phyloP scores from a whole-genome alignment of 2,113 vertebrate genomes.

The Nipponia nippon region DNA sequence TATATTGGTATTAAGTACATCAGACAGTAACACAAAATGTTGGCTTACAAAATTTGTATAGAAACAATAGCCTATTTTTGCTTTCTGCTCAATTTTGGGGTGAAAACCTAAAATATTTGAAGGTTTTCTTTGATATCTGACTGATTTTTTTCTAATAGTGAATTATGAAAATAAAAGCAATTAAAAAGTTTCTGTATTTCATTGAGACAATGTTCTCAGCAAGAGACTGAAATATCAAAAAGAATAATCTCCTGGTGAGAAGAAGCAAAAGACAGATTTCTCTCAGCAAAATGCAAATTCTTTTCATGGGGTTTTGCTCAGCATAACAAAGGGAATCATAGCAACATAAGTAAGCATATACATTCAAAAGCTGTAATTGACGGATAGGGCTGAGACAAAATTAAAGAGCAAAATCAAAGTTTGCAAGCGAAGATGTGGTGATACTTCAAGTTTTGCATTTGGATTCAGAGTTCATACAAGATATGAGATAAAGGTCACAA shows the following conservation, averaged over 20 bases:
- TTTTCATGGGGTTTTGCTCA: constrained; percentile 37
- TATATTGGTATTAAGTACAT: not conserved
- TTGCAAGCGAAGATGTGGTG: not conserved
- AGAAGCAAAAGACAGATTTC: constrained; percentile 20
- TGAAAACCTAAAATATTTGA: not conserved
- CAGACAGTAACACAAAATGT: not conserved
- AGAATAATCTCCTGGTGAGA: constrained; percentile 29
- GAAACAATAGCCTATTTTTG: not conserved
- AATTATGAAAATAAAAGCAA: not conserved
- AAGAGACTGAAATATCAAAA: constrained; percentile 42
- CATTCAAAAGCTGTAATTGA: constrained; percentile 1
- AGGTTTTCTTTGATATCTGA: not conserved
- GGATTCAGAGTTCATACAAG: not conserved
- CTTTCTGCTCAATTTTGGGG: not conserved
- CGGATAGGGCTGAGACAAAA: not conserved
- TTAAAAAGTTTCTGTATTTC: not conserved
- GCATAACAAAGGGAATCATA: constrained; percentile 5
- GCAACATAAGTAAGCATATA: constrained; percentile 18
- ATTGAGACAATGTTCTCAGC: constrained; percentile 13
- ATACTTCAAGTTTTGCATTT: not conserved
- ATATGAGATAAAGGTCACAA: not conserved
- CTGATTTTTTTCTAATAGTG: not conserved
- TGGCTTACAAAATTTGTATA: not conserved
- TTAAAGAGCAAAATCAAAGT: constrained; percentile 11
- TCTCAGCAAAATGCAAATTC: not conserved